Conservation (phyloP, 2,797 vertebrate species). For the Sebastes paucispinis region DNA sequence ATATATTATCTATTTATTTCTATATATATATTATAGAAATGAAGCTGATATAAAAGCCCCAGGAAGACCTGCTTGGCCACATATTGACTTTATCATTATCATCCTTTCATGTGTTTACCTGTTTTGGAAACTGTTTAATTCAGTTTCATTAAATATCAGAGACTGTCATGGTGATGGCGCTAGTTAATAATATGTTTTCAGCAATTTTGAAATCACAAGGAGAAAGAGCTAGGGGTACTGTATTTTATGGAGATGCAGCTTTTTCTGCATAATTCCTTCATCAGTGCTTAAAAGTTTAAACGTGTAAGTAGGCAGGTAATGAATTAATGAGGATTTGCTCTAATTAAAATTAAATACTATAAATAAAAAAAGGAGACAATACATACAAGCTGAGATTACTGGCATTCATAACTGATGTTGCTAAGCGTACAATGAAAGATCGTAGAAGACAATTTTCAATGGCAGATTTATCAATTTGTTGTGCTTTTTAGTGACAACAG, state of each 20-base stretch:
- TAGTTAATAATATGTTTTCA: neutral
- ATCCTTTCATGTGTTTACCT: neutral
- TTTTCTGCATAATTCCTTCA: neutral
- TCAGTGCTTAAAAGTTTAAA: neutral
- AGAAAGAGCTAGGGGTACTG: neutral
- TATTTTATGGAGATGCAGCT: neutral
- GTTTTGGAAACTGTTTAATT: neutral
- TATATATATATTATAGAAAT: neutral
- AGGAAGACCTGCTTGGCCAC: neutral
- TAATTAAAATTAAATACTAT: neutral
- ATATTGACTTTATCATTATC: neutral
- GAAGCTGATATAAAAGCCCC: neutral
- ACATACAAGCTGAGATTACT: neutral
- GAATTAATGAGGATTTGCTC: neutral
- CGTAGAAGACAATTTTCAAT: neutral
- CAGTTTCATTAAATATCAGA: conserved; percentile 1
- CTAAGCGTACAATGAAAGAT: neutral
- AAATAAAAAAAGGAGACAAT: neutral
- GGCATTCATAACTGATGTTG: neutral
- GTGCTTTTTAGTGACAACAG: neutral
- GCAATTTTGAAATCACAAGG: neutral
- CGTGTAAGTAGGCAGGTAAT: neutral
- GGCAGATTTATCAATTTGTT: conserved; percentile 4
- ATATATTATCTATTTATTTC: neutral
- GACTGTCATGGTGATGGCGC: neutral